These are phyloP conservation scores for Falco peregrinus DNA, from an alignment of 2,797 vertebrate species.

Conservation along the genomic window DNA sequence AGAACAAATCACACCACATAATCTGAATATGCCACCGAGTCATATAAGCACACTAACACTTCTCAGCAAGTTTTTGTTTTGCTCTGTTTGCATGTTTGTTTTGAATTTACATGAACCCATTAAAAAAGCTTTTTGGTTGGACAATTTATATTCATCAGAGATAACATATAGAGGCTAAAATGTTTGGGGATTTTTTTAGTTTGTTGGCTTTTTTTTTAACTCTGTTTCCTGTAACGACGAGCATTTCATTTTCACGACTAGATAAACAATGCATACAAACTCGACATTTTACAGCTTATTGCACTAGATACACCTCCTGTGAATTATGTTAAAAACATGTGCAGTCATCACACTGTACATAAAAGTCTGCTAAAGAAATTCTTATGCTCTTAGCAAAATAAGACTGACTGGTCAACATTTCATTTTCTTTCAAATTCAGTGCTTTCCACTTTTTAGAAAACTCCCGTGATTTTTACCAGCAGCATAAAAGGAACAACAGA, in stretches of 20 bases:
- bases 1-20: constrained; percentile 70
- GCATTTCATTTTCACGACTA: neutral
- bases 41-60: constrained; percentile 19
- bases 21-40: constrained; percentile 61
- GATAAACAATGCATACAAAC: neutral
- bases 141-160: neutral
- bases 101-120: constrained; percentile 5
- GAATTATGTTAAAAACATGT: neutral
- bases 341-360: neutral
- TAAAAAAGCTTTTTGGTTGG: neutral
- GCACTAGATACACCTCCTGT: neutral
- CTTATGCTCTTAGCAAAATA: neutral
- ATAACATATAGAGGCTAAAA: neutral
- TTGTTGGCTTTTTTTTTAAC: neutral
- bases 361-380: neutral
- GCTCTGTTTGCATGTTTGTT: constrained; percentile 14
- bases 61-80: constrained; percentile 13
- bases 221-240: neutral
- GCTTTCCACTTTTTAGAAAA: neutral
- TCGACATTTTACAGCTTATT: neutral
- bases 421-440: neutral
- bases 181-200: neutral
- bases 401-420: neutral
- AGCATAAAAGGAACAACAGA: constrained; percentile 9
- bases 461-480: neutral